Evolutionary conservation across 2,888 invertebrate genomes (phyloP).

Genomic region (Malacosoma neustria): DNA sequence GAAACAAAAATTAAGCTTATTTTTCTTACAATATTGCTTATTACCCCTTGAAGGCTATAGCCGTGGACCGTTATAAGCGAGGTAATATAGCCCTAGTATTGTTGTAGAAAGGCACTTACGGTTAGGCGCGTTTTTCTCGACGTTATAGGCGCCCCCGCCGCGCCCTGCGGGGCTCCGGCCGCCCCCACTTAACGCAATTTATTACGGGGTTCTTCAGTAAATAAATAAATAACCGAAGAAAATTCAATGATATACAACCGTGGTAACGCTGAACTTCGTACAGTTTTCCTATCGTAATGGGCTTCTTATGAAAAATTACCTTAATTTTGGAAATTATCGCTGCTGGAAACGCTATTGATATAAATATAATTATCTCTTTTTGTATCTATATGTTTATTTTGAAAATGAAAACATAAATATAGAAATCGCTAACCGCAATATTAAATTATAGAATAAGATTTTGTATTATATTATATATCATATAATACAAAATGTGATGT

Average conservation of each 20-base stretch:
- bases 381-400: too few relatives aligned
- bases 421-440: too few relatives aligned
- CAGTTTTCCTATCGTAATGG: constrained; percentile 24
- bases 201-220: constrained; percentile 71
- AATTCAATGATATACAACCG: constrained; percentile 69
- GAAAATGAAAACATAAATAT: too few relatives aligned
- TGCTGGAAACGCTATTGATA: too few relatives aligned
- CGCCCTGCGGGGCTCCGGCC: constrained; percentile 58
- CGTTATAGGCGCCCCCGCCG: constrained; percentile 64
- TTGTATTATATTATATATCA: too few relatives aligned
- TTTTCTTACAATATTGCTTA: too few relatives aligned
- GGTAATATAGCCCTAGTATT: constrained; percentile 45
- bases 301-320: constrained; percentile 35
- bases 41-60: too few relatives aligned
- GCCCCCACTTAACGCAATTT: constrained; percentile 74
- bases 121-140: constrained; percentile 57
- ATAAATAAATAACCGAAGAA: constrained; percentile 71
- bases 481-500: too few relatives aligned
- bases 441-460: too few relatives aligned
- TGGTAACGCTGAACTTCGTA: constrained; percentile 34
- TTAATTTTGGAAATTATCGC: constrained; percentile 27
- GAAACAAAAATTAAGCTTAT: too few relatives aligned
- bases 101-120: constrained; percentile 69
- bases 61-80: constrained; percentile 8
- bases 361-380: too few relatives aligned